These are phyloP conservation scores for Aramus guarauna DNA, from an alignment of 2,113 vertebrate genomes.

Conservation along the genomic window DNA sequence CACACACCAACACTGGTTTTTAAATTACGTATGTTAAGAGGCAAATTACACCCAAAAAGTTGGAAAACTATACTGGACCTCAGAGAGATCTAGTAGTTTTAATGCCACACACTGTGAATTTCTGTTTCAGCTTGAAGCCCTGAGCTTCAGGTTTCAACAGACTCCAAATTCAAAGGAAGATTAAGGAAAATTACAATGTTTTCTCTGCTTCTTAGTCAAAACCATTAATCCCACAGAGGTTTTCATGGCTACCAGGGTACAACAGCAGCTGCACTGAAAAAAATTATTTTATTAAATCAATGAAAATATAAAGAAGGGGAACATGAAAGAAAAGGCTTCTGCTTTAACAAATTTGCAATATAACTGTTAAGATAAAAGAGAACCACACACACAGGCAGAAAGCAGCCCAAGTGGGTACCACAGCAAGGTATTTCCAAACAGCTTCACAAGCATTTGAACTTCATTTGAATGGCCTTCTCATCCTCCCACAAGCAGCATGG, in stretches of 20 bases:
- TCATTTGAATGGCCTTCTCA: neutral
- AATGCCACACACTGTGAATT: neutral
- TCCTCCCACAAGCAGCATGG: neutral
- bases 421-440: neutral
- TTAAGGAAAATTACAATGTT: neutral
- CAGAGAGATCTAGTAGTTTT: neutral
- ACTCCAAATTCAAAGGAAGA: neutral
- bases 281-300: neutral
- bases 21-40: neutral
- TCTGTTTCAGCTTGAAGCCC: neutral
- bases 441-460: neutral
- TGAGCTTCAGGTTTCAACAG: neutral
- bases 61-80: neutral
- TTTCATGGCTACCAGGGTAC: neutral
- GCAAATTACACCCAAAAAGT: neutral
- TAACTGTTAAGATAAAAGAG: neutral
- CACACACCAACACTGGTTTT: neutral
- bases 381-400: neutral
- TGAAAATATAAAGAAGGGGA: neutral
- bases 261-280: neutral
- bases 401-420: rapidly evolving
- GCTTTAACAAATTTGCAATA: neutral
- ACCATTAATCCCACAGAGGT: neutral
- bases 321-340: neutral
- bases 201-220: neutral